Evolutionary conservation across 2,797 vertebrate species (phyloP), one percentile per base, ranked within the genome.

Genomic region (Aplochiton taeniatus): DNA sequence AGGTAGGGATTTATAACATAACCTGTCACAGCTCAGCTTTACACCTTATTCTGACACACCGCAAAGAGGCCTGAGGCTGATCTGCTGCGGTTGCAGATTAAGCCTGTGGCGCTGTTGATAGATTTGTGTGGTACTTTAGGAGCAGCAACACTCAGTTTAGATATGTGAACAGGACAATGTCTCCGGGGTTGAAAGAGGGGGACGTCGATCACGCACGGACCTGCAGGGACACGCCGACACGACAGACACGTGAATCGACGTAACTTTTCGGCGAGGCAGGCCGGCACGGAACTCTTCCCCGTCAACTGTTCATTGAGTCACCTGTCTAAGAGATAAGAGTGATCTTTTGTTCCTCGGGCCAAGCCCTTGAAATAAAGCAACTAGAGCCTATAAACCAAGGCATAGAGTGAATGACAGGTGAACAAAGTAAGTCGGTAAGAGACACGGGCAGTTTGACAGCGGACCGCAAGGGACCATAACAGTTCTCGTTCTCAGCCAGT

Each of bases 61-160:
- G 68, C 72, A 72, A 84, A 80, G 80, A 44, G 62, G 69, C 69
- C 72, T 68, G 53, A 72, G 80, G 77, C 75, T 62, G 61, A 56
- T 77, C 74, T 67, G 55, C 63, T 60, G 66, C n/a, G 12, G 20
- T 57, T 77, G 75, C 57, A 56, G 68, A 70, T 79, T 56, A 52
- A 68, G 59, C 55, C 53, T 72, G 57, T 63, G 45, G 4, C 3
- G 70, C 44, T 70, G 76, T 73, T 77, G 77, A 83, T 63, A 71
- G 78, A 80, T 69, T 45, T 59, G 63, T 75, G 45, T 52, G 13
- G 16, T 5, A 17, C 8, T 17, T 53, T n/a, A n/a, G n/a, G n/a
- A 6, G 31, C 31, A 31, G 31, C 31, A 31, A 31, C 31, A 6
- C 31, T 31, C 31, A 3, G 31, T 3, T 31, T 31, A 6, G 31